These are phyloP conservation scores for Pachyrhynchus sulphureomaculatus DNA, from an alignment of 1,140 invertebrate species.

Conservation along the genomic window DNA sequence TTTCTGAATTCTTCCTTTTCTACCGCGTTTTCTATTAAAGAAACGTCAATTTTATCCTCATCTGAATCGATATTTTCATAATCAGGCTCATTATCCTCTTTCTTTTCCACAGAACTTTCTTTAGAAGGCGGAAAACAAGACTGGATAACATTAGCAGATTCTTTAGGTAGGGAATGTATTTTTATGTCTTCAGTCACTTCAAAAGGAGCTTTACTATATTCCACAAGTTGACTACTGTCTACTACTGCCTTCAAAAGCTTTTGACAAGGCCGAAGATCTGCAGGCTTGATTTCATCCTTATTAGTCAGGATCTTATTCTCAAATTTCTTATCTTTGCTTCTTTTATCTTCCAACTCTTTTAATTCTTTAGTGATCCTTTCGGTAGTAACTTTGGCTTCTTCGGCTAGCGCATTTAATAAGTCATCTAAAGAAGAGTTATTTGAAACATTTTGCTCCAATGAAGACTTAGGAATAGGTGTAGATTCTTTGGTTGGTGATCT, in stretches of 20 bases:
- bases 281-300: conserved; percentile 40
- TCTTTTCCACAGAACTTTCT: conserved; percentile 34
- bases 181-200: conserved; percentile 43
- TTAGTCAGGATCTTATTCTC: conserved; percentile 36
- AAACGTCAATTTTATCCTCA: conserved; percentile 25
- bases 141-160: conserved; percentile 33
- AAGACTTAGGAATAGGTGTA: conserved; percentile 38
- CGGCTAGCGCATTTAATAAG: conserved; percentile 43
- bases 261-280: conserved; percentile 51
- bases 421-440: conserved; percentile 45
- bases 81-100: conserved; percentile 39
- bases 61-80: conserved; percentile 48
- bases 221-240: conserved; percentile 40
- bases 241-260: conserved; percentile 52
- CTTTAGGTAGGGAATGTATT: conserved; percentile 19
- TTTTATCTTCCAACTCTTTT: conserved; percentile 30
- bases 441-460: conserved; percentile 32
- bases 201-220: conserved; percentile 27
- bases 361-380: conserved; percentile 58
- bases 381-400: conserved; percentile 55
- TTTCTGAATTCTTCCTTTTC: conserved; percentile 18
- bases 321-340: conserved; percentile 6
- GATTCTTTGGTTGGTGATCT: conserved; percentile 39
- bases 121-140: conserved; percentile 24
- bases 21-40: neutral